Percentiles rank a stretch among this genome's conserved stretches.
Evolutionary conservation across 2,888 invertebrate genomes (phyloP).

Genomic region (Eumerus sabulonum): DNA sequence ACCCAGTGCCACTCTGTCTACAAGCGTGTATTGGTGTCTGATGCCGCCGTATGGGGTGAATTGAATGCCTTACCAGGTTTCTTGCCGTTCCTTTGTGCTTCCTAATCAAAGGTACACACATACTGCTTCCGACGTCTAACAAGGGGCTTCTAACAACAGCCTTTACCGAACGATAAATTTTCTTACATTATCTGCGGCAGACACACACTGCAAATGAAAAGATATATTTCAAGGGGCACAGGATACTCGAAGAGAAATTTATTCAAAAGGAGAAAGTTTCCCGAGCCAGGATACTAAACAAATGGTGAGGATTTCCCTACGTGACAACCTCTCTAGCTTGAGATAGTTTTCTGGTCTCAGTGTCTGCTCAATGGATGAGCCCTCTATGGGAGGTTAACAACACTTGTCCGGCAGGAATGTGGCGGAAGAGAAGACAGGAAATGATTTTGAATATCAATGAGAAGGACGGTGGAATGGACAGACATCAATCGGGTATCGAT

Average conservation of each 20-base stretch:
- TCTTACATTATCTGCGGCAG: conserved; percentile 51
- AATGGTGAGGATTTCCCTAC: conserved; percentile 48
- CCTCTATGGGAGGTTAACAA: conserved; percentile 13
- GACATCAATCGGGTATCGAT: conserved; percentile 42
- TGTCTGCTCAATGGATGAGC: background rate
- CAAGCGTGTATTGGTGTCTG: conserved; percentile 10
- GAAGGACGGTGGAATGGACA: conserved; percentile 23
- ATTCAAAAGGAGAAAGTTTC: conserved; percentile 63
- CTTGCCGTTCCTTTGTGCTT: conserved; percentile 4
- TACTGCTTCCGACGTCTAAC: too few species aligned
- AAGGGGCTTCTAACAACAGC: conserved; percentile 15
- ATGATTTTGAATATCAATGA: conserved; percentile 66
- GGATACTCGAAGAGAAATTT: conserved; percentile 38
- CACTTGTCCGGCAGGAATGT: conserved; percentile 32
- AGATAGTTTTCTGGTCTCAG: conserved; percentile 34
- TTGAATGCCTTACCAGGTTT: conserved; percentile 20
- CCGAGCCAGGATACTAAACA: conserved; percentile 31
- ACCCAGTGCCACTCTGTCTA: conserved; percentile 7
- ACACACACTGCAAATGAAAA: conserved; percentile 4
- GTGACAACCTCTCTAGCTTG: conserved; percentile 25
- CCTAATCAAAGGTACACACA: background rate
- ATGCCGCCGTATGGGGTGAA: conserved; percentile 21
- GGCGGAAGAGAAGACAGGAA: conserved; percentile 17
- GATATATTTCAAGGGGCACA: conserved; percentile 28
- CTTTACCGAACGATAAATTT: conserved; percentile 41